Percentiles rank a stretch among this genome's conserved stretches.
phyloP scores from a whole-genome alignment of 2,888 invertebrate genomes.

The Andrena bucephala region DNA sequence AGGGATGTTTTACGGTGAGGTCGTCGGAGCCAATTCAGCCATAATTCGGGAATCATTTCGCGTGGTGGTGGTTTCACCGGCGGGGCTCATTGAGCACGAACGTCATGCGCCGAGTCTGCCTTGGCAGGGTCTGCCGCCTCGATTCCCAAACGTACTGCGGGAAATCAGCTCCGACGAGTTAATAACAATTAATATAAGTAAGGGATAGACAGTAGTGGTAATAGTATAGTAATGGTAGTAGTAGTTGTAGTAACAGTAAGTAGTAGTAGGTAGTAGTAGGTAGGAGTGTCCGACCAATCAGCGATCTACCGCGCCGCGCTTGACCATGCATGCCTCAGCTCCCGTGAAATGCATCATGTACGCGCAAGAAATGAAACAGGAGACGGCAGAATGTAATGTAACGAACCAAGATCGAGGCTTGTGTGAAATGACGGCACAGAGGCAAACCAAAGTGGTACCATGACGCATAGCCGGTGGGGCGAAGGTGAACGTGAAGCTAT shows the following conservation, averaged over 20 bases:
- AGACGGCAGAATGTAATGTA: slow-evolving; percentile 36
- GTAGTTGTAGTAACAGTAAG: slow-evolving; percentile 59
- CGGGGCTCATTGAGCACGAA: no score
- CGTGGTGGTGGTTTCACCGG: background rate
- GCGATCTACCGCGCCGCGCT: slow-evolving; percentile 80
- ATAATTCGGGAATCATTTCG: slow-evolving; percentile 6
- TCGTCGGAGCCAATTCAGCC: slow-evolving; percentile 35
- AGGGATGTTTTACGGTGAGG: slow-evolving; percentile 55
- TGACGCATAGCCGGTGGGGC: slow-evolving; percentile 5
- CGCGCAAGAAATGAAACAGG: slow-evolving; percentile 21
- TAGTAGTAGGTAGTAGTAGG: slow-evolving; percentile 57
- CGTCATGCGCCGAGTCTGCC: no score
- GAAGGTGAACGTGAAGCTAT: background rate
- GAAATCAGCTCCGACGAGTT: slow-evolving; percentile 49
- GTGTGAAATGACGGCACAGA: background rate
- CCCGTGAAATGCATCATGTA: slow-evolving; percentile 58
- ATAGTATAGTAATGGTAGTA: slow-evolving; percentile 59
- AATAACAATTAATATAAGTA: slow-evolving; percentile 64
- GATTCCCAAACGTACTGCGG: slow-evolving; percentile 13
- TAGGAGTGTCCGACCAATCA: slow-evolving; percentile 73
- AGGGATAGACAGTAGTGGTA: slow-evolving; percentile 68
- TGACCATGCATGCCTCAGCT: slow-evolving; percentile 79
- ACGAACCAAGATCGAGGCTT: background rate
- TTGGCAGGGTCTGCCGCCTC: background rate
- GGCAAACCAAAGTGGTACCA: slow-evolving; percentile 1